A percentile compares a stretch with the other conserved stretches of the same genome.
Conservation (phyloP, 1,140 invertebrate genomes). For the Drosophila sechellia region DNA sequence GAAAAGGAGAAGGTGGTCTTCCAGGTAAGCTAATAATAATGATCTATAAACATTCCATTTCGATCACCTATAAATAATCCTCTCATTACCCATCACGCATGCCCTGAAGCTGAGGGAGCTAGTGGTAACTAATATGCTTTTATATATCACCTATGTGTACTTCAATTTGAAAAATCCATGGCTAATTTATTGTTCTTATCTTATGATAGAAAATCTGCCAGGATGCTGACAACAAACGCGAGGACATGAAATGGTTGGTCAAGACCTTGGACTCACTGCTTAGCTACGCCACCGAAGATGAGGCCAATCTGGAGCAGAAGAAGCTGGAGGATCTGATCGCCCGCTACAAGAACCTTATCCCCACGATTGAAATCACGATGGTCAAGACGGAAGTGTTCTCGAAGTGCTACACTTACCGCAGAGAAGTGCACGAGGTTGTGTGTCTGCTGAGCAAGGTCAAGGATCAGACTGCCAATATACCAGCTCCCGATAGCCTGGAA, state of each 20-base stretch:
- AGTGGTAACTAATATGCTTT: slow-evolving; percentile 85
- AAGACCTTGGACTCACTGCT: slow-evolving; percentile 94
- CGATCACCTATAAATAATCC: slow-evolving; percentile 24
- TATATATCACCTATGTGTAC: neutral
- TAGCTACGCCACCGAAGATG: slow-evolving; percentile 91
- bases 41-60: neutral
- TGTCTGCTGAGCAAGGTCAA: slow-evolving; percentile 90
- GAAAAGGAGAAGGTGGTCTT: slow-evolving; percentile 94
- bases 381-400: slow-evolving; percentile 96
- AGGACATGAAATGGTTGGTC: slow-evolving; percentile 97
- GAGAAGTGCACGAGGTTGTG: slow-evolving; percentile 94
- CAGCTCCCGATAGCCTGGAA: slow-evolving; percentile 90
- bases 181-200: slow-evolving; percentile 17
- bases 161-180: neutral
- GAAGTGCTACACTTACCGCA: slow-evolving; percentile 95
- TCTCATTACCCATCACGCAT: slow-evolving; percentile 56
- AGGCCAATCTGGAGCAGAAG: slow-evolving; percentile 91
- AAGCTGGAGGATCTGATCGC: slow-evolving; percentile 92
- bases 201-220: slow-evolving; percentile 91
- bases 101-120: slow-evolving; percentile 86
- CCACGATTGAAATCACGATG: slow-evolving; percentile 95
- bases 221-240: slow-evolving; percentile 94
- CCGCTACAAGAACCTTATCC: slow-evolving; percentile 95
- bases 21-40: slow-evolving; percentile 88
- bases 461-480: slow-evolving; percentile 88